Evolutionary conservation across 2,113 vertebrate species (phyloP).

Genomic region (Propithecus coquereli): DNA sequence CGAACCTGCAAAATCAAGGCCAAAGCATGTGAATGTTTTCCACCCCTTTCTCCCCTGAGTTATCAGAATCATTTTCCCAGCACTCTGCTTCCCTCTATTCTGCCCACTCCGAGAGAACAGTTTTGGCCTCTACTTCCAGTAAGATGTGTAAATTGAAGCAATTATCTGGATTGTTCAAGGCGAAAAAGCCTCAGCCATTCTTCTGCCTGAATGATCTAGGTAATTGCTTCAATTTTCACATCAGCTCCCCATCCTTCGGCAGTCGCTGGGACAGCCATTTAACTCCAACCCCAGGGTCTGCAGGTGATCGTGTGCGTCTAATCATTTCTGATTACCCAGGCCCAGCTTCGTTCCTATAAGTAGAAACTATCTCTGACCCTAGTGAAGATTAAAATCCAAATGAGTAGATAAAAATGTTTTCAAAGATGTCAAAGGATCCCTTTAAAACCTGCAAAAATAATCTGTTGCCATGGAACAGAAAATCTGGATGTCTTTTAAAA

Average conservation of each 20-base stretch:
- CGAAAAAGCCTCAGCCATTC: constrained; percentile 66
- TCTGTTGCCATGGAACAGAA: not conserved
- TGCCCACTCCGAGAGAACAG: constrained; percentile 47
- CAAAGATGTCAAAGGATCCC: constrained; percentile 32
- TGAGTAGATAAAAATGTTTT: constrained; percentile 16
- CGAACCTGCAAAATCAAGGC: constrained; percentile 8
- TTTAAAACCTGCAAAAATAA: constrained; percentile 46
- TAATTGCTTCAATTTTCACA: constrained; percentile 78
- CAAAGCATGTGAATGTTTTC: not conserved
- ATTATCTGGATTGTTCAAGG: constrained; percentile 76
- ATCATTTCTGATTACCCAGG: constrained; percentile 56
- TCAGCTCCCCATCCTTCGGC: constrained; percentile 51
- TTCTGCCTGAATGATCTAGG: constrained; percentile 73
- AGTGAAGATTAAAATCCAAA: constrained; percentile 60
- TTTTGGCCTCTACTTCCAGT: constrained; percentile 44
- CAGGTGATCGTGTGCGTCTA: constrained; percentile 35
- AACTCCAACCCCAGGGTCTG: constrained; percentile 42
- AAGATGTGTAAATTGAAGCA: constrained; percentile 74
- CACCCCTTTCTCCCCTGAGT: not conserved
- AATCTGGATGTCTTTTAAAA: constrained; percentile 16
- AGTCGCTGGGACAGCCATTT: constrained; percentile 50
- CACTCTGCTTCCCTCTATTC: constrained; percentile 26
- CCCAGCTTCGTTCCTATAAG: not conserved
- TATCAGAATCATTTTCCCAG: constrained; percentile 42
- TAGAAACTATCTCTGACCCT: not conserved